Evolutionary conservation across 2,888 invertebrate genomes (phyloP).

Genomic region (Synanthedon tipuliformis): DNA sequence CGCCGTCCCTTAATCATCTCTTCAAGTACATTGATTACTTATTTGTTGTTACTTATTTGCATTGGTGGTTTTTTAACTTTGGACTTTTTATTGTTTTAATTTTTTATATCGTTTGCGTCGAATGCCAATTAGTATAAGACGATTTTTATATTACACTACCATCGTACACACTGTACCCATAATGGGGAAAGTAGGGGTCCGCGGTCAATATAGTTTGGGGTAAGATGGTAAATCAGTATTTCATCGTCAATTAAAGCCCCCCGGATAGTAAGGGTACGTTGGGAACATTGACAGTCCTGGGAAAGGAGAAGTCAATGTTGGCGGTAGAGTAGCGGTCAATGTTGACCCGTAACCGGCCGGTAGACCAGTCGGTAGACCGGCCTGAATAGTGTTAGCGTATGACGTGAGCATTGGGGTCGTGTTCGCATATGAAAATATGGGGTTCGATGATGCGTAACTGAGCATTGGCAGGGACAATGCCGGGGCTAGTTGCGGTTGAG

Average conservation of each 20-base stretch:
- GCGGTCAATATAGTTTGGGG: no score
- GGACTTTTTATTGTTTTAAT: neutral
- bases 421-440: slow-evolving; percentile 58
- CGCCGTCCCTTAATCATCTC: neutral
- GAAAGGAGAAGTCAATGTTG: slow-evolving; percentile 34
- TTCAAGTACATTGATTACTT: slow-evolving; percentile 15
- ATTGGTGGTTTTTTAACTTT: no score
- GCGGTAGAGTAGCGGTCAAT: slow-evolving; percentile 36
- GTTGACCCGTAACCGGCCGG: slow-evolving; percentile 47
- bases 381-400: slow-evolving; percentile 33
- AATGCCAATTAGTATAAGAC: no score
- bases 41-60: slow-evolving; percentile 9
- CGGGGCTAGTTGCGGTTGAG: slow-evolving; percentile 45
- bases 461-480: slow-evolving; percentile 56
- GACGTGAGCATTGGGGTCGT: slow-evolving; percentile 41
- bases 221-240: no score
- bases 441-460: slow-evolving; percentile 60
- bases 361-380: slow-evolving; percentile 24
- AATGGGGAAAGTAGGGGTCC: neutral
- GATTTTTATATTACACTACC: no score
- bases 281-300: slow-evolving; percentile 41
- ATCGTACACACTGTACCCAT: neutral
- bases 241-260: slow-evolving; percentile 17
- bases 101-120: no score
- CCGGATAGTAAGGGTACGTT: slow-evolving; percentile 46